These are phyloP conservation scores for Sigmodon hispidus DNA, from an alignment of 2,113 vertebrate genomes.

Conservation along the genomic window DNA sequence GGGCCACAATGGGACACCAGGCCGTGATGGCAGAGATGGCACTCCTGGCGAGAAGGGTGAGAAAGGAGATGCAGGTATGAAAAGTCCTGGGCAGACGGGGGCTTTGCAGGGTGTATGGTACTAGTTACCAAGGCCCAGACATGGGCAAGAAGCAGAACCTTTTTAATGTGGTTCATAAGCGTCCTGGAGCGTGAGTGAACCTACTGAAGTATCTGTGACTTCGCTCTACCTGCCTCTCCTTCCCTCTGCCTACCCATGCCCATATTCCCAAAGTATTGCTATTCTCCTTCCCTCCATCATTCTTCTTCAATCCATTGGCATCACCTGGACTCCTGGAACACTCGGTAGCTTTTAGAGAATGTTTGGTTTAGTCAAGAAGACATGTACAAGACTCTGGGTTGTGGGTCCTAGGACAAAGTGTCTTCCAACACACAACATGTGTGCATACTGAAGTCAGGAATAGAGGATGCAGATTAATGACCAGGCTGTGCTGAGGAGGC, in stretches of 20 bases:
- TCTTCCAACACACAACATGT: background rate
- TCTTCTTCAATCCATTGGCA: background rate
- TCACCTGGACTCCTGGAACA: background rate
- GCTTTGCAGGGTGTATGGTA: background rate
- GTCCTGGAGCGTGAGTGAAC: background rate
- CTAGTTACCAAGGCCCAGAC: background rate
- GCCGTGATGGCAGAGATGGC: constrained; percentile 89
- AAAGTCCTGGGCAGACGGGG: background rate
- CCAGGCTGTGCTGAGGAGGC: background rate
- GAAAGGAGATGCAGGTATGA: constrained; percentile 88
- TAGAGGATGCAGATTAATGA: background rate
- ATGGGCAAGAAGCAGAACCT: background rate
- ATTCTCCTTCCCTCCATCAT: background rate
- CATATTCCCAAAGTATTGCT: background rate
- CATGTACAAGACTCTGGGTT: background rate
- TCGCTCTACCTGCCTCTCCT: background rate
- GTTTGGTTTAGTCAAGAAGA: background rate
- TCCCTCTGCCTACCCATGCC: background rate
- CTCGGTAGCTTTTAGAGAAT: background rate
- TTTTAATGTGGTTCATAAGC: background rate
- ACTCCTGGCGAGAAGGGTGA: constrained; percentile 88
- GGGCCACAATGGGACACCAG: constrained; percentile 88
- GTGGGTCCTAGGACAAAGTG: background rate
- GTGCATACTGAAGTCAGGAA: background rate
- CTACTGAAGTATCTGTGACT: background rate